Evolutionary conservation across 2,888 invertebrate species (phyloP), one percentile per base, ranked within the genome.

Genomic region (Clostera curtula): DNA sequence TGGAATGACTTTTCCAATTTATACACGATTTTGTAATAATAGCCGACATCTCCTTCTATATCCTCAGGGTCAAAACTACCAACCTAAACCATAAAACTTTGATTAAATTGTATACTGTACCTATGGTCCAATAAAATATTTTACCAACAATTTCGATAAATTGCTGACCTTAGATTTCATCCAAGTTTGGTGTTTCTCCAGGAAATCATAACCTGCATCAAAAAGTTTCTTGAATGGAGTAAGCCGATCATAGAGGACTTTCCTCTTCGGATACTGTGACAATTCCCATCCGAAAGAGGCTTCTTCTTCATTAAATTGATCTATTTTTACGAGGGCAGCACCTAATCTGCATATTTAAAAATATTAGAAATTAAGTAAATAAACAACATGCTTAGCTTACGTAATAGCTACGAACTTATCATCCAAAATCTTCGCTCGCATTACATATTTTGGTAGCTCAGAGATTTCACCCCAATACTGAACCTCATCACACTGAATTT

Each of bases 301-400:
- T 64, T 98, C 98, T 65, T 98, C 97, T 59, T 91, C 91, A 64
- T 98, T 98, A 53, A 98, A 96, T 34, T 89, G 88, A 53, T 96
- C 94, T 37, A 97, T 95, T 34, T 87, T 89, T 22, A 88, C 86
- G 70, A 95, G 88, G 3, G 96, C 97, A 3, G 79, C 66, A 22
- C 89, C 74, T 34, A 96, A 79, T 59, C 90, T 87, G 59, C 19
- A 22, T 24, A 64, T 40, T 69, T 21, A 25, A 12, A 18, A 39
- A 34, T 7, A 18, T 7, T 18, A 3, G 3, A n/a, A 3, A 18
- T 3, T 7, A 18, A 18, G n/a, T 8, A 7, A 3, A 7, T 18
- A 18, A 18, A 18, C 7, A 3, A 6, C 4, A 18, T 18, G 6
- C 8, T 3, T 18, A 7, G 4, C 8, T 18, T n/a, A 3, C 3